Evolutionary conservation across 2,113 vertebrate genomes (phyloP).

Genomic region (Antechinus stuartii): DNA sequence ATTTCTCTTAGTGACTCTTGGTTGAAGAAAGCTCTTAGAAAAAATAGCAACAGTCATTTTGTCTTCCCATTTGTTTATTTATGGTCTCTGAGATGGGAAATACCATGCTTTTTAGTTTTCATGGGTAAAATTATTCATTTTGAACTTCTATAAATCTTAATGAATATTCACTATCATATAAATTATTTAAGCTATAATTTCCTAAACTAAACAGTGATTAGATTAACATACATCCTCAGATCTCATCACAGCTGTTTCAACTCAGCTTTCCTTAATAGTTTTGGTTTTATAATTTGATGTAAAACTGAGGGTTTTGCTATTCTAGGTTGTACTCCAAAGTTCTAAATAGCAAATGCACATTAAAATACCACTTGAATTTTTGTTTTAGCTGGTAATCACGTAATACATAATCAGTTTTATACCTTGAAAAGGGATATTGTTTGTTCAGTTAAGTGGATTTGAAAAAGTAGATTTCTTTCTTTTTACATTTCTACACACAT

Average conservation of each 20-base stretch:
- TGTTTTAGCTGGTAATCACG: conserved; percentile 51
- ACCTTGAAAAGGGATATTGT: neutral
- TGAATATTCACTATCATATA: conserved; percentile 73
- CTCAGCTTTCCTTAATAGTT: conserved; percentile 67
- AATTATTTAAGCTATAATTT: conserved; percentile 80
- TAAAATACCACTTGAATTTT: conserved; percentile 64
- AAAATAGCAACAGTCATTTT: conserved; percentile 58
- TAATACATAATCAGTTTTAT: conserved; percentile 30
- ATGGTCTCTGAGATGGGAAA: conserved; percentile 53
- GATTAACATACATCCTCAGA: conserved; percentile 73
- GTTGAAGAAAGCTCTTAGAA: conserved; percentile 60
- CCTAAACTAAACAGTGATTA: conserved; percentile 77
- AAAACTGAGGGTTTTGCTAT: conserved; percentile 69
- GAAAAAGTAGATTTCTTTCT: neutral
- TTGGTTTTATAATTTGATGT: conserved; percentile 67
- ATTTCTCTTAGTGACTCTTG: conserved; percentile 36
- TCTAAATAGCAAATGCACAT: conserved; percentile 72
- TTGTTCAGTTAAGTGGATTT: neutral
- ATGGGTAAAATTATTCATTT: conserved; percentile 71
- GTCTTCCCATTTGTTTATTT: conserved; percentile 55
- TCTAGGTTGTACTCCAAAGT: conserved; percentile 63
- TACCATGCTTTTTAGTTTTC: conserved; percentile 66
- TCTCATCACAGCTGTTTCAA: conserved; percentile 73
- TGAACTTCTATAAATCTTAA: conserved; percentile 68
- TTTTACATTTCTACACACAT: neutral